Evolutionary conservation across 2,888 invertebrate species (phyloP).

Genomic region (Pyrochroa serraticornis): DNA sequence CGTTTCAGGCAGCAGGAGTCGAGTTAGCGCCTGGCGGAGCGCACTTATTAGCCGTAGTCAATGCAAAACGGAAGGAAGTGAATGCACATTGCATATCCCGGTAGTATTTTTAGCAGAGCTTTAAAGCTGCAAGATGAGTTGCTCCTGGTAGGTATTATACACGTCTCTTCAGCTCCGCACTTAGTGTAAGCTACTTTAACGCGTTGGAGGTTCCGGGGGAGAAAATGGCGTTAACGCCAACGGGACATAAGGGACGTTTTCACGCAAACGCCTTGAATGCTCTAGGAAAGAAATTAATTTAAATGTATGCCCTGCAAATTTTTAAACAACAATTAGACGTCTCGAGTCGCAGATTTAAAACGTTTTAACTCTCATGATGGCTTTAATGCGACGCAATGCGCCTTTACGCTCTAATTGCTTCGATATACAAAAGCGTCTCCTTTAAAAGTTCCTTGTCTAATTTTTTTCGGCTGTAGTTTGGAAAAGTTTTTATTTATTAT

Average conservation of each 20-base stretch:
- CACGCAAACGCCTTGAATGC: no score
- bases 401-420: no score
- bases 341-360: no score
- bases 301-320: not conserved
- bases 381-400: not conserved
- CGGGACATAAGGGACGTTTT: conserved; percentile 1
- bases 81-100: conserved; percentile 22
- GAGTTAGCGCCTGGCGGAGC: conserved; percentile 4
- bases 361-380: not conserved
- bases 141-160: conserved; percentile 28
- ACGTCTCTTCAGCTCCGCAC: conserved; percentile 31
- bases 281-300: not conserved
- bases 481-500: no score
- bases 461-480: no score
- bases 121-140: conserved; percentile 29
- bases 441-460: no score
- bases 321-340: not conserved
- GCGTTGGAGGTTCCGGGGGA: conserved; percentile 12
- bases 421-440: no score
- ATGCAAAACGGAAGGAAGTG: conserved; percentile 29
- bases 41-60: conserved; percentile 26
- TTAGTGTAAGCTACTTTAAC: conserved; percentile 32
- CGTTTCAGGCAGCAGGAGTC: not conserved
- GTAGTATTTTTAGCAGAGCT: conserved; percentile 28
- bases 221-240: conserved; percentile 16